Base-by-base conservation (phyloP, 2,888 invertebrate species). In the Phengaris alcon region DNA sequence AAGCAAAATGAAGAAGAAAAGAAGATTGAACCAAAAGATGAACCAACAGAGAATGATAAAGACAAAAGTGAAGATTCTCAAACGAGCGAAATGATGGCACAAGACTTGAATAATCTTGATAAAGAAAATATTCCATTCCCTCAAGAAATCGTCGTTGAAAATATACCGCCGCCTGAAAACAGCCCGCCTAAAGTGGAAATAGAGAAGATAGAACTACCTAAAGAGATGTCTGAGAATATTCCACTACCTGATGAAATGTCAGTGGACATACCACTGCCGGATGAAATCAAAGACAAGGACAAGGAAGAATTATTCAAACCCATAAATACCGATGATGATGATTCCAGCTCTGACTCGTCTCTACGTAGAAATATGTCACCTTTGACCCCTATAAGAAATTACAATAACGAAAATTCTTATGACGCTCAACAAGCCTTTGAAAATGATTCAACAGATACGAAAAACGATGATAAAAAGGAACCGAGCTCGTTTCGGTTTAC, bases 391-490 rank as follows among this genome's bases (percentile, higher is more conserved):
- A 91, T 93, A 59, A 86, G 93, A 74, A 93, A 91, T 81, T 93
- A 88, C 57, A 90, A 91, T 78, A 92, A 92, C 79, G 93, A 93
- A 79, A 93, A 93, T 76, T 93, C 93, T 0, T 92, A 88, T 80
- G 93, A 93, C 73, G 93, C 93, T 2, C 93, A 93, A 79, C 93
- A 92, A 81, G 93, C 87, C 1, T 93, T 92, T 75, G 93, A 93
- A 78, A 87, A 89, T 78, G 87, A 88, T 78, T 84, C 86, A 12
- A 82, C 82, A 57, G 84, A 82, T 51, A 86, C 82, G 64, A 90
- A 87, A 82, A 83, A 77, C 74, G 85, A 86, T 68, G 88, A 86
- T 2, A 88, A 84, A 75, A 88, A 88, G 82, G 89, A 89, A 78
- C 89, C 90, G 1, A 91, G 85, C 80, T 82, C 88, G 0, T 93